Percentiles rank a stretch among this genome's conserved stretches.
These are phyloP conservation scores for Helostoma temminkii DNA, from an alignment of 2,797 vertebrate species.

Conservation along the genomic window DNA sequence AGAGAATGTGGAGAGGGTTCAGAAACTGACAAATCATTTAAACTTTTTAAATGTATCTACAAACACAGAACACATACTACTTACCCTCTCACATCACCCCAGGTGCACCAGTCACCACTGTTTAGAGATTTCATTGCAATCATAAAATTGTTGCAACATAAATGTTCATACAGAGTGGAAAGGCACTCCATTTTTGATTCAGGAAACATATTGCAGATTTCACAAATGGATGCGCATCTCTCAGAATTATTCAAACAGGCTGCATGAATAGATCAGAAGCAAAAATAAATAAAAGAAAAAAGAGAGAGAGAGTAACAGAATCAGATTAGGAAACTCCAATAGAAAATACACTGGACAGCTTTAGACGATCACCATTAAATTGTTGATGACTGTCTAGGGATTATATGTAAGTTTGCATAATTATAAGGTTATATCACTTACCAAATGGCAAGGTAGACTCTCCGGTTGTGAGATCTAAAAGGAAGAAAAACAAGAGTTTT, in stretches of 20 bases:
- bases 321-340: constrained; percentile 6
- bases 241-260: constrained; percentile 53
- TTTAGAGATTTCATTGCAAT: constrained; percentile 57
- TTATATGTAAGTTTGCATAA: background rate
- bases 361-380: background rate
- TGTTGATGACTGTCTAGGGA: constrained; percentile 4
- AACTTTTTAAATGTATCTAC: background rate
- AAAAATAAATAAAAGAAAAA: background rate
- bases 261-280: constrained; percentile 27
- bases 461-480: constrained; percentile 65
- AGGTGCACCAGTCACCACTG: constrained; percentile 76
- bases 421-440: constrained; percentile 52
- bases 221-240: accelerated
- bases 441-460: constrained; percentile 9
- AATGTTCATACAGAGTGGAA: accelerated
- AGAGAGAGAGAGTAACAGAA: background rate
- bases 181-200: constrained; percentile 61
- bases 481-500: constrained; percentile 20
- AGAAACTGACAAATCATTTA: background rate
- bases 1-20: background rate
- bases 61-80: constrained; percentile 3
- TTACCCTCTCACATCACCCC: constrained; percentile 81
- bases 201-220: accelerated
- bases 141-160: background rate
- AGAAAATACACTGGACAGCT: background rate